Conservation (phyloP, 2,113 vertebrate genomes). For the Pholis gunnellus region DNA sequence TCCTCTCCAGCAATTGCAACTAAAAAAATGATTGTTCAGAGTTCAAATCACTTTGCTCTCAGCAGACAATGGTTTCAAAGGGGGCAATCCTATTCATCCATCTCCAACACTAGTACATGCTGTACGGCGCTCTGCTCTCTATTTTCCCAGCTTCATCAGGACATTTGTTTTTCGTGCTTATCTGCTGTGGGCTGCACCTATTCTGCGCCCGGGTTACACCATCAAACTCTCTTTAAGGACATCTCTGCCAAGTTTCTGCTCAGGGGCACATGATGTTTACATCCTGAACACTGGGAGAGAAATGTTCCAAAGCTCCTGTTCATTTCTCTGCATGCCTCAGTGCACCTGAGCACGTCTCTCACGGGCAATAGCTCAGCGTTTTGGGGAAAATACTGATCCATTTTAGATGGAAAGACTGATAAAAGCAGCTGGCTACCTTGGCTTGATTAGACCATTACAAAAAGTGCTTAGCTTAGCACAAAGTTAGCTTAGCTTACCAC, state of each 20-base stretch:
- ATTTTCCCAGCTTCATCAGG: constrained; percentile 37
- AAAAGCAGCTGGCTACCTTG: background rate
- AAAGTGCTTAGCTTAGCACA: background rate
- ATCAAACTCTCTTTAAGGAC: constrained; percentile 17
- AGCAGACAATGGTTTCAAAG: background rate
- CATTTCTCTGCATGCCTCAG: background rate
- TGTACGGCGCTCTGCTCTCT: constrained; percentile 14
- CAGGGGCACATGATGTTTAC: background rate
- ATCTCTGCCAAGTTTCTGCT: constrained; percentile 27
- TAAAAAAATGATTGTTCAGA: background rate
- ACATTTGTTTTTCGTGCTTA: constrained; percentile 37
- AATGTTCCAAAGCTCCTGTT: background rate
- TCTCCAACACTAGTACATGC: constrained; percentile 13
- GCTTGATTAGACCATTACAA: background rate
- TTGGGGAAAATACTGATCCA: background rate
- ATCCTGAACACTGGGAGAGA: background rate
- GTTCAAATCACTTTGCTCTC: background rate
- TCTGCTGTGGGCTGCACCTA: constrained; percentile 28
- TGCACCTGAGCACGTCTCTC: constrained; percentile 6
- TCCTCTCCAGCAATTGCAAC: background rate
- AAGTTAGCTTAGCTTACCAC: background rate
- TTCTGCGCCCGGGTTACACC: constrained; percentile 5
- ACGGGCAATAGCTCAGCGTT: background rate
- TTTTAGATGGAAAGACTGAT: background rate
- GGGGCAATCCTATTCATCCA: constrained; percentile 14